Conservation (phyloP, 1,140 invertebrate genomes). For the Phenacoccus solenopsis region DNA sequence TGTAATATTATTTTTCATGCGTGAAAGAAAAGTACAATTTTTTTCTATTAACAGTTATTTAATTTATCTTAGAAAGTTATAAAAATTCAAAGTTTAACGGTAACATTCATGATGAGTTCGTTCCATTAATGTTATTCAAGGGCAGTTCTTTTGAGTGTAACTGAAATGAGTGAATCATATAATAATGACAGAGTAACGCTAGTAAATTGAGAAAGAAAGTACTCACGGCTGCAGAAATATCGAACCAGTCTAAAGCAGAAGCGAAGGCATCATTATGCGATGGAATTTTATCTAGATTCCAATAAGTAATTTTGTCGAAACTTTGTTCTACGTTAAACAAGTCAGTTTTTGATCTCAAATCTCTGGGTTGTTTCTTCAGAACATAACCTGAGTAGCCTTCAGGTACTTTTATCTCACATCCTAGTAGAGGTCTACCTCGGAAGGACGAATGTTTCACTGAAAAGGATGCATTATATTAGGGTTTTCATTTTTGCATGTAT, state of each 20-base stretch:
- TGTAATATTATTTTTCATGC: neutral
- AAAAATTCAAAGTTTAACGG: neutral
- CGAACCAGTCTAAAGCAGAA: slow-evolving; percentile 59
- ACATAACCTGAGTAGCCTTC: slow-evolving; percentile 5
- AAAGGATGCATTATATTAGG: too few relatives aligned
- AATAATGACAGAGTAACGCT: too few relatives aligned
- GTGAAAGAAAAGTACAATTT: neutral
- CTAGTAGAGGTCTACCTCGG: slow-evolving; percentile 6
- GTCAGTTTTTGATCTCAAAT: neutral
- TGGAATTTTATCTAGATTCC: slow-evolving; percentile 63
- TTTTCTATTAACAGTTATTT: neutral
- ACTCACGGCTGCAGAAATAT: slow-evolving; percentile 58
- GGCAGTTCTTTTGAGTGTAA: neutral
- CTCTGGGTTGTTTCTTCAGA: slow-evolving; percentile 7
- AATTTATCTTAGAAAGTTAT: too few relatives aligned
- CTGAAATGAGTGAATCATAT: neutral
- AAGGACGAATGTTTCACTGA: neutral
- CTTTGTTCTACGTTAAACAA: neutral
- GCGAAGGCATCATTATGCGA: slow-evolving; percentile 51
- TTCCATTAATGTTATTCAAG: neutral
- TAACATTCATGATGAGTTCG: neutral
- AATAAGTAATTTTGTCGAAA: slow-evolving; percentile 42
- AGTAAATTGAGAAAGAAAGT: neutral
- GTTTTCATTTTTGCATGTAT: too few relatives aligned
- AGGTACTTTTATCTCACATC: neutral